Percentiles rank a stretch among this genome's conserved stretches.
Conservation (phyloP, 1,140 invertebrate species). For the Philaenus spumarius region DNA sequence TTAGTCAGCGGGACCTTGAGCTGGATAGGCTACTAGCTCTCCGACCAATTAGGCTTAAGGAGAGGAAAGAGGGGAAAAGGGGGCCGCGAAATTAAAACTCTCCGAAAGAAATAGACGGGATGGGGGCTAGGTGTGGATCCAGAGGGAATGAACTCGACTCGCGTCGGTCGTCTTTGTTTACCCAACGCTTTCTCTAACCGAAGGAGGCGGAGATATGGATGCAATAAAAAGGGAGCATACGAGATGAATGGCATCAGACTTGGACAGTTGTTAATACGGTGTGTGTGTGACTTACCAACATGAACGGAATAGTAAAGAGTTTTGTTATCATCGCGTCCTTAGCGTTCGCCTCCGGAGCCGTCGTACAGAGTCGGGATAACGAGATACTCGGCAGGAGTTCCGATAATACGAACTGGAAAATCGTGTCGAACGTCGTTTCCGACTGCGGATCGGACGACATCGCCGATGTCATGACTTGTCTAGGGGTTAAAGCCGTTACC, state of each 20-base stretch:
- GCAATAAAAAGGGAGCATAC: constrained; percentile 25
- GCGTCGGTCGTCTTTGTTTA: constrained; percentile 13
- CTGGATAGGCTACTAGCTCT: neutral
- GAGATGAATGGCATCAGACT: constrained; percentile 22
- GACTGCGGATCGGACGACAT: constrained; percentile 33
- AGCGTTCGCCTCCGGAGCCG: constrained; percentile 30
- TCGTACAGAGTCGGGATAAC: constrained; percentile 29
- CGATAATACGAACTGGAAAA: constrained; percentile 15
- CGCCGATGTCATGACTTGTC: constrained; percentile 45
- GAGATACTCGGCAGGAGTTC: constrained; percentile 9
- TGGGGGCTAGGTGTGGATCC: neutral
- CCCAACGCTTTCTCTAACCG: constrained; percentile 17
- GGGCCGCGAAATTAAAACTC: constrained; percentile 11
- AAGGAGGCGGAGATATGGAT: constrained; percentile 8
- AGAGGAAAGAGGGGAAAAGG: neutral
- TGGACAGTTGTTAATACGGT: neutral
- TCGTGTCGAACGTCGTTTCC: constrained; percentile 37
- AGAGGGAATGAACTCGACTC: constrained; percentile 9
- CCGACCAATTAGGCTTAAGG: constrained; percentile 4
- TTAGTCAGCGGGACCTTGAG: no score
- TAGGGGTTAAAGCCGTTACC: constrained; percentile 49
- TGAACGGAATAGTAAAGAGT: no score
- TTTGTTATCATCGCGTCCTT: no score
- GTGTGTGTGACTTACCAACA: no score
- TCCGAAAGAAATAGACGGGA: neutral